These are phyloP conservation scores for Channa argus DNA, from an alignment of 2,113 vertebrate species.

Conservation along the genomic window DNA sequence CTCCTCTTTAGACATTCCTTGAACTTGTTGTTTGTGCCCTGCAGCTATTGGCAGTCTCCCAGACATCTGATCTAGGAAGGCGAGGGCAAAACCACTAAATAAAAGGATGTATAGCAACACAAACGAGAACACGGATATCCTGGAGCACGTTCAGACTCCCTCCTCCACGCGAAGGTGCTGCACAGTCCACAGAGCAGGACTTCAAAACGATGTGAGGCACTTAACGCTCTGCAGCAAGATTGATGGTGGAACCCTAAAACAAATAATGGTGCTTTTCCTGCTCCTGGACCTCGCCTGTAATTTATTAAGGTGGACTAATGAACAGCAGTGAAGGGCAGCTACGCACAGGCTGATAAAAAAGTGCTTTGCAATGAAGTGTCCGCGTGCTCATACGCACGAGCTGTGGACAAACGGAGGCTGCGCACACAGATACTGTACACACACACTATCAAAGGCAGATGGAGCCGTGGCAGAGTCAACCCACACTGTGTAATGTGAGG, in stretches of 20 bases:
- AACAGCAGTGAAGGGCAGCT: too few species aligned
- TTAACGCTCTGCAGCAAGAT: not conserved
- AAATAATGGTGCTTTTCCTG: not conserved
- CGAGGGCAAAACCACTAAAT: not conserved
- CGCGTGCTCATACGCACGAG: not conserved
- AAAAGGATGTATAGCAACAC: constrained; percentile 7
- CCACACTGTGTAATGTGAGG: not conserved
- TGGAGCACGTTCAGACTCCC: not conserved
- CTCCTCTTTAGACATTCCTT: constrained; percentile 40
- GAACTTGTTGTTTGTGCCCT: constrained; percentile 47
- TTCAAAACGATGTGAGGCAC: too few species aligned
- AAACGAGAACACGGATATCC: not conserved
- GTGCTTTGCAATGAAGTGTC: not conserved
- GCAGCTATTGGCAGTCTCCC: constrained; percentile 21
- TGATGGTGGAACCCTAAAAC: not conserved
- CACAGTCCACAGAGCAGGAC: not conserved
- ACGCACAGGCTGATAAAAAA: too few species aligned
- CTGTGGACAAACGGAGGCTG: too few species aligned
- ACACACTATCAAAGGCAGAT: not conserved
- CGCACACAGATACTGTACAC: not conserved
- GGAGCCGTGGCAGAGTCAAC: not conserved
- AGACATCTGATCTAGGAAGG: constrained; percentile 11
- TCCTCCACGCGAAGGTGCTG: not conserved
- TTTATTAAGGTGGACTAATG: too few species aligned
- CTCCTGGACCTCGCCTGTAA: not conserved